Evolutionary conservation across 1,140 invertebrate genomes (phyloP).

Genomic region (Pachyrhynchus sulphureomaculatus): DNA sequence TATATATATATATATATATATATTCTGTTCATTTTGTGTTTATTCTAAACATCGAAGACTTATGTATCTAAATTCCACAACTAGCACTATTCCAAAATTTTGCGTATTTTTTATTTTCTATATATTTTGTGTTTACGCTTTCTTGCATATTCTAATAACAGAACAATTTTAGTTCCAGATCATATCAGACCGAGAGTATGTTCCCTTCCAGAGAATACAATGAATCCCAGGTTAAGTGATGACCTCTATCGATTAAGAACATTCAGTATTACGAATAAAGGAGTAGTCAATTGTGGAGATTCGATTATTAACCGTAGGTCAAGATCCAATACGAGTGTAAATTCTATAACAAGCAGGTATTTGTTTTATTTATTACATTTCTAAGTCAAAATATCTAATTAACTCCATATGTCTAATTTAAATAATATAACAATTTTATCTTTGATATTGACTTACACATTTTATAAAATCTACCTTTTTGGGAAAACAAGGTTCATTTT

Average conservation of each 20-base stretch:
- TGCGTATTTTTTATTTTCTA: neutral
- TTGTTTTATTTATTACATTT: slow-evolving; percentile 8
- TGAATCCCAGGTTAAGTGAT: slow-evolving; percentile 77
- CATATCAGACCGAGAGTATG: slow-evolving; percentile 80
- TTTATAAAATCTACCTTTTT: too few species aligned
- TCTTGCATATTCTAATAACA: neutral
- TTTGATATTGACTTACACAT: too few species aligned
- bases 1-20: too few species aligned
- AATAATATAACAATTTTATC: too few species aligned
- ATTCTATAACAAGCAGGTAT: slow-evolving; percentile 76
- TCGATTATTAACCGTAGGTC: slow-evolving; percentile 80
- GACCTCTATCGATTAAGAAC: slow-evolving; percentile 84
- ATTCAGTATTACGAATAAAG: slow-evolving; percentile 86
- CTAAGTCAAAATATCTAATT: too few species aligned
- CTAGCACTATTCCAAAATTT: neutral
- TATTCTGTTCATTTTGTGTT: too few species aligned
- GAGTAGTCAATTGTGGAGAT: slow-evolving; percentile 87
- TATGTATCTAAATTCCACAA: too few species aligned
- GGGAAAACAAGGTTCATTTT: too few species aligned
- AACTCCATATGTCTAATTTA: too few species aligned
- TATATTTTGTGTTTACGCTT: neutral
- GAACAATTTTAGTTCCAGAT: slow-evolving; percentile 65
- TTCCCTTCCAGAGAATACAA: slow-evolving; percentile 78
- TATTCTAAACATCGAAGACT: too few species aligned
- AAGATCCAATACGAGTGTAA: slow-evolving; percentile 80